These are phyloP conservation scores for Ammodytes dubius DNA, from an alignment of 2,113 vertebrate genomes.

Conservation along the genomic window DNA sequence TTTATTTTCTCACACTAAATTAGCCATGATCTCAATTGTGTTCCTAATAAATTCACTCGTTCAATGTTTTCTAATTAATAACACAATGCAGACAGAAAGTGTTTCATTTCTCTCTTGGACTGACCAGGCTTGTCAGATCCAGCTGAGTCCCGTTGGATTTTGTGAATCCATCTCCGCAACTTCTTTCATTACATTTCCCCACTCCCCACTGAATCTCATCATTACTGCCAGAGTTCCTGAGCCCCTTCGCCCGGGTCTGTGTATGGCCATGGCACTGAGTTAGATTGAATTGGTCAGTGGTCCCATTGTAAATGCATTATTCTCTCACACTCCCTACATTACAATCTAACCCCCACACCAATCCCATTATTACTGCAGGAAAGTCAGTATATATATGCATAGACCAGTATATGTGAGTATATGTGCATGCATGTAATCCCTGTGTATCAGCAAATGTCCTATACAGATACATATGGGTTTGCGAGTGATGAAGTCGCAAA, in stretches of 20 bases:
- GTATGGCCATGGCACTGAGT: conserved; percentile 65
- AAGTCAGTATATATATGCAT: conserved; percentile 37
- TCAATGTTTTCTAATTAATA: conserved; percentile 22
- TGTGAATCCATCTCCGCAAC: conserved; percentile 54
- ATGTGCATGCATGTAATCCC: conserved; percentile 27
- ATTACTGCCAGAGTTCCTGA: conserved; percentile 75
- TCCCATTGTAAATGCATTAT: conserved; percentile 84
- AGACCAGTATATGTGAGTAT: conserved; percentile 26
- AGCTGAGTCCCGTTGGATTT: conserved; percentile 53
- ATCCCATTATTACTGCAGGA: conserved; percentile 71
- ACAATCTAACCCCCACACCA: conserved; percentile 71
- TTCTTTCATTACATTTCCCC: conserved; percentile 77
- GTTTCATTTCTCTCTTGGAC: conserved; percentile 42
- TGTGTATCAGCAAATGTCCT: conserved; percentile 17
- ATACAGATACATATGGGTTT: neutral
- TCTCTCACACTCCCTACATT: conserved; percentile 69
- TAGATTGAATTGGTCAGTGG: conserved; percentile 83
- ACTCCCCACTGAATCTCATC: conserved; percentile 79
- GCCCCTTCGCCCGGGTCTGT: conserved; percentile 56
- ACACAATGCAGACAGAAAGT: conserved; percentile 31
- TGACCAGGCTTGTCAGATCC: conserved; percentile 56
- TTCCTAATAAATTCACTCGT: conserved; percentile 28
- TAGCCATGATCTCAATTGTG: conserved; percentile 10
- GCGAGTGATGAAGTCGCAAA: conserved; percentile 8
- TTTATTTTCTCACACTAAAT: conserved; percentile 32